Conservation (phyloP, 2,797 vertebrate genomes). For the Melanotaenia parkinsoni region DNA sequence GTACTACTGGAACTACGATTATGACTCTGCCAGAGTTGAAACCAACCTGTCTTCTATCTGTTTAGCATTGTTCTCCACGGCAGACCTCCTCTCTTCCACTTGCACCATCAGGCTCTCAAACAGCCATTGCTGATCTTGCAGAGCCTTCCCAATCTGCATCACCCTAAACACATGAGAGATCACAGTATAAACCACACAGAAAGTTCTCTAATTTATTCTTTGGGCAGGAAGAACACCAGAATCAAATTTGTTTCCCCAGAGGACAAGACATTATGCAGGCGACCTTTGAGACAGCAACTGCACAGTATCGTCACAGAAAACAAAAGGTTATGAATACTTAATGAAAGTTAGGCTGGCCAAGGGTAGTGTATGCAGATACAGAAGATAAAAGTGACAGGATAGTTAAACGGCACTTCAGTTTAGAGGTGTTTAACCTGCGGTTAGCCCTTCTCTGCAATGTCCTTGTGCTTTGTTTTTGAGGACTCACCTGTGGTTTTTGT, state of each 20-base stretch:
- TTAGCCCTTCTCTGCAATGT: conserved; percentile 65
- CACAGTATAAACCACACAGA: conserved; percentile 35
- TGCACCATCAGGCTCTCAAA: conserved; percentile 84
- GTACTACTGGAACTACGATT: not conserved
- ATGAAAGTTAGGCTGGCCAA: conserved; percentile 67
- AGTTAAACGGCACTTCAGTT: conserved; percentile 52
- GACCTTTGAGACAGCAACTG: conserved; percentile 71
- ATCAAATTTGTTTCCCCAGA: conserved; percentile 62
- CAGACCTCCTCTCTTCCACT: conserved; percentile 83
- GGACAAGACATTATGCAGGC: conserved; percentile 67
- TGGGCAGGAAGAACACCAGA: conserved; percentile 49
- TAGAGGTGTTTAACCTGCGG: conserved; percentile 65
- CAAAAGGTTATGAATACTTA: conserved; percentile 74
- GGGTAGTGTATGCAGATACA: conserved; percentile 75
- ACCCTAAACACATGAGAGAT: conserved; percentile 71
- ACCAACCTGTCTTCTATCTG: conserved; percentile 85
- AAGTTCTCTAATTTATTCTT: conserved; percentile 61
- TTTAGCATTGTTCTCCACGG: conserved; percentile 84
- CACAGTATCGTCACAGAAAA: conserved; percentile 68
- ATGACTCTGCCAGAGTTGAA: not conserved
- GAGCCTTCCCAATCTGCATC: conserved; percentile 82
- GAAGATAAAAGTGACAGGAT: conserved; percentile 74
- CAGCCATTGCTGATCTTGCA: conserved; percentile 86
- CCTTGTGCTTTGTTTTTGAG: conserved; percentile 71
- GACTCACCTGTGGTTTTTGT: conserved; percentile 88